Evolutionary conservation across 1,140 invertebrate species (phyloP), one percentile per base, ranked within the genome.

Genomic region (Dreissena rostriformis): DNA sequence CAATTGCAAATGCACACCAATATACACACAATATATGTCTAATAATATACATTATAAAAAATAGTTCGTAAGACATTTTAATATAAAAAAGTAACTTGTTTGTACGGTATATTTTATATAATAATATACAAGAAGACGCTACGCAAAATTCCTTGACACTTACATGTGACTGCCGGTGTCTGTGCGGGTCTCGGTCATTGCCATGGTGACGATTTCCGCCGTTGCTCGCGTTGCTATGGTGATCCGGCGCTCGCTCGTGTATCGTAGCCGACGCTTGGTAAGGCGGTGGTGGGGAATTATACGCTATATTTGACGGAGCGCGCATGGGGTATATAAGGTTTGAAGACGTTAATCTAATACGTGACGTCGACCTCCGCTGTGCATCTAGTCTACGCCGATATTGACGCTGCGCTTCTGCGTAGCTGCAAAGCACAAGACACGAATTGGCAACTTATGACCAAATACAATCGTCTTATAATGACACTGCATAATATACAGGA

Each of bases 291-390:
- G 87, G 87, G 26, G 85, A 85, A 51, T 79, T 75, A 39, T 86
- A 84, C 22, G 75, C 67, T 0, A 86, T 82, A 61, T 86, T 86
- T 22, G 87, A 88, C 24, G 85, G 75, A 26, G 85, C 87, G 53
- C 87, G 74, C 80, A 88, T 83, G 17, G 87, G 87, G 53, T 88
- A 88, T 74, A 88, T 88, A 2, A 88, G 39, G 55, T 86, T 88
- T 26, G 87, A 88, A 5, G 83, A 67, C 26, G 87, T 86, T 15
- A 82, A 70, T 19, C 79, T 39, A 0, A 82, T 79, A 19, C 87
- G 68, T 49, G 84, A 85, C 19, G 70, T 74, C 19, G 71, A 14
- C 65, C 76, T 55, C 26, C 82, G 55, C 14, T 52, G 66, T 1
- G 76, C 55, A 51, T 66, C 49, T n/a, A 63, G 73, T 26, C 77